Conservation (phyloP, 2,797 vertebrate species). For the Alfaro cultratus region DNA sequence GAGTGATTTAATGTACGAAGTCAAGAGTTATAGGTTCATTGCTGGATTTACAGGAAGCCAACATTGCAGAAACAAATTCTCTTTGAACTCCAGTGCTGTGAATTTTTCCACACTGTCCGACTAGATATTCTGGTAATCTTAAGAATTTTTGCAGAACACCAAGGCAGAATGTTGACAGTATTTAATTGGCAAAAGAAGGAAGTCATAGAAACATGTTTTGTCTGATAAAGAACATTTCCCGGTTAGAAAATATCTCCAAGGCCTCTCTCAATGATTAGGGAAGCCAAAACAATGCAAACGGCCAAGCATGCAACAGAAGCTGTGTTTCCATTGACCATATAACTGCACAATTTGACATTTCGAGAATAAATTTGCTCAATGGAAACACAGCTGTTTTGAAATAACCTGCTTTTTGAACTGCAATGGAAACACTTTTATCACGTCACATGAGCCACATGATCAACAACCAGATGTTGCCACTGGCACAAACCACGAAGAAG, state of each 20-base stretch:
- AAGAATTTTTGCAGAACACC: background rate
- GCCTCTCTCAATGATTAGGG: background rate
- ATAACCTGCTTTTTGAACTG: too few relatives aligned
- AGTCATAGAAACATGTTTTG: background rate
- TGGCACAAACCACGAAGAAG: too few relatives aligned
- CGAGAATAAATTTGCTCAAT: too few relatives aligned
- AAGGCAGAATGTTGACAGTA: background rate
- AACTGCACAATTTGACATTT: too few relatives aligned
- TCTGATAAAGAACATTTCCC: conserved; percentile 2
- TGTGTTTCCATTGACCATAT: too few relatives aligned
- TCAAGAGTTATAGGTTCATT: background rate
- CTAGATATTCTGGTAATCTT: background rate
- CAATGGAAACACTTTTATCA: too few relatives aligned
- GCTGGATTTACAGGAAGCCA: background rate
- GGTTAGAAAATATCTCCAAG: conserved; percentile 1
- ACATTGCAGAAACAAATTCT: background rate
- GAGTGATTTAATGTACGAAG: background rate
- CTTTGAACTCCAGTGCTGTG: background rate
- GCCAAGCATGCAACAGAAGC: background rate
- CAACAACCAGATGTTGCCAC: too few relatives aligned
- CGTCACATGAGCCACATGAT: too few relatives aligned
- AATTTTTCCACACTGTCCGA: background rate
- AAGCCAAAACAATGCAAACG: background rate
- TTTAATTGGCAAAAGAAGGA: background rate
- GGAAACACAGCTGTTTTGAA: too few relatives aligned